These are phyloP conservation scores for Incurvaria masculella DNA, from an alignment of 2,888 invertebrate genomes.

Conservation along the genomic window DNA sequence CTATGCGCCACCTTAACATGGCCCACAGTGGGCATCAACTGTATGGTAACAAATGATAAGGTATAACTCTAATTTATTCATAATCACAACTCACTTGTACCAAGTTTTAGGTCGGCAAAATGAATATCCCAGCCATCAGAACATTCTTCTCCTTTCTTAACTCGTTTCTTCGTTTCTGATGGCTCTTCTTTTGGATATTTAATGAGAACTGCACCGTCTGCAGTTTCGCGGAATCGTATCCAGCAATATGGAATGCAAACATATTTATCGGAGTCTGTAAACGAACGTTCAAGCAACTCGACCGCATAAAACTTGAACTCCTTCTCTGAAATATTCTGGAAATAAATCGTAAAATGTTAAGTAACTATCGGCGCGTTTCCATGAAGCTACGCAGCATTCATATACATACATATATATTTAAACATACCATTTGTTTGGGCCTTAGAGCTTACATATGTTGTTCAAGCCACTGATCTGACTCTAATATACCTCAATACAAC, in stretches of 20 bases:
- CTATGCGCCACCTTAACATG: too few species aligned
- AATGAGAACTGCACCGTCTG: conserved; percentile 1
- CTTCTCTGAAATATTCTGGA: not conserved
- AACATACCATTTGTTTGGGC: too few species aligned
- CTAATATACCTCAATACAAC: too few species aligned
- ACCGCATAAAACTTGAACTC: not conserved
- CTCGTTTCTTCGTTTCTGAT: not conserved
- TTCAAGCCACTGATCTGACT: too few species aligned
- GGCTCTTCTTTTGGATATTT: not conserved
- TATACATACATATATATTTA: too few species aligned
- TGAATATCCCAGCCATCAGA: not conserved
- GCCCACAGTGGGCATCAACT: not conserved
- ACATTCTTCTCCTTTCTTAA: conserved; percentile 1
- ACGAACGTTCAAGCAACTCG: not conserved
- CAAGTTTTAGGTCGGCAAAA: conserved; percentile 1
- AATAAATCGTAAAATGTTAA: conserved; percentile 2
- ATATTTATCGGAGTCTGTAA: not conserved
- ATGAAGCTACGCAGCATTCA: too few species aligned
- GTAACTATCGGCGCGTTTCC: too few species aligned
- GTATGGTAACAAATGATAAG: not conserved
- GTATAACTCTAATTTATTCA: not conserved
- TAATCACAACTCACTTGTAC: conserved; percentile 1
- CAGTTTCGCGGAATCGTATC: not conserved
- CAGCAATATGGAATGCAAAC: not conserved
- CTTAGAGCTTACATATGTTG: too few species aligned